Base-by-base conservation (phyloP, 2,797 vertebrate species). In the Chiloscyllium punctatum region DNA sequence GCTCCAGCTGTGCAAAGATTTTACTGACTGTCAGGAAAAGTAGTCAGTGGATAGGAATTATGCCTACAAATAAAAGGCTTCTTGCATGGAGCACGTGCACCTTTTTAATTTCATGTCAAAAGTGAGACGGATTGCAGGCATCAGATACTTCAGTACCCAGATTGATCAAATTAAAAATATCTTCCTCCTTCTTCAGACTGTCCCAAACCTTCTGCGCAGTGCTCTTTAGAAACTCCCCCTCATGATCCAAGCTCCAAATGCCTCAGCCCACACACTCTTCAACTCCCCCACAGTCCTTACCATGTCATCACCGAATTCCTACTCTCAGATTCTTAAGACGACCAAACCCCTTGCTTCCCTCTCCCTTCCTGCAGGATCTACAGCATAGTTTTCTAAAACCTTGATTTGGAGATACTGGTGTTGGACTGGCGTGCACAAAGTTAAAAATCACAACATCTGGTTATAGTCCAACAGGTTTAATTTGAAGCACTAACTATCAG, bases 1-100 rank as follows among this genome's bases (percentile, higher is more conserved):
- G 90, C 62, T 92, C 62, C 62, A 92, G 90, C n/a, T 92, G 62
- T 92, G 90, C 66, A 42, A 92, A 69, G 90, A 42, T 92, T 37
- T 92, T 13, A 42, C n/a, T 92, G 90, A 37, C n/a, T 69, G n/a
- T 15, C 57, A 68, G 33, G n/a, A 15, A 66, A 92, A 3, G 33
- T n/a, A 92, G 62, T 37, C n/a, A 92, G 0, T n/a, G 21, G 82
- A 84, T 48, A 25, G 82, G 37, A n/a, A 42, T 16, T 5, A 66
- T 23, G 7, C 90, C 18, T 48, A 25, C 37, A 48, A 69, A 30
- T n/a, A 69, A 92, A 92, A 13, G 62, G 33, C 6, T 92, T 66
- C 37, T 30, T 16, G 16, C 53, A 90, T 1, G 15, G 18, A 91
- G 33, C 53, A 42, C 30, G 8, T 37, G 23, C 90, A 92, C n/a